phyloP scores from a whole-genome alignment of 2,797 vertebrate genomes.

The Parauchenoglanis punctatus region DNA sequence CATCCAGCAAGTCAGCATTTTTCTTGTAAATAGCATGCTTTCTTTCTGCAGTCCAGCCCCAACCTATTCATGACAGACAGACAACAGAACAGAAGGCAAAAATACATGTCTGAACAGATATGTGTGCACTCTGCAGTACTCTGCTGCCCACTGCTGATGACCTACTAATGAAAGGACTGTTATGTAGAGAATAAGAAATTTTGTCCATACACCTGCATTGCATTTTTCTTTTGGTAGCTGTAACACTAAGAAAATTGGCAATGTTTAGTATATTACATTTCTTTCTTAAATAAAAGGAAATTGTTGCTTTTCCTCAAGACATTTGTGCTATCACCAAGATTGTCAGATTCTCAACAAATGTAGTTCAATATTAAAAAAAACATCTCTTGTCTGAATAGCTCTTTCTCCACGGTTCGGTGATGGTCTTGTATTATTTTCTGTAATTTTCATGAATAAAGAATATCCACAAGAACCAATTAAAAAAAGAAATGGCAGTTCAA shows the following conservation, averaged over 20 bases:
- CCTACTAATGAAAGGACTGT: neutral
- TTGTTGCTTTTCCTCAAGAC: neutral
- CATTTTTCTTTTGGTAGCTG: neutral
- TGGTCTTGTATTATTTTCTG: neutral
- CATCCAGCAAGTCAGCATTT: conserved; percentile 24
- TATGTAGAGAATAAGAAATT: neutral
- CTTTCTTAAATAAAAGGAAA: neutral
- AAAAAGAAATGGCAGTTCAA: neutral
- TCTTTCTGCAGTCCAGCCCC: conserved; percentile 7
- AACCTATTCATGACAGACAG: neutral
- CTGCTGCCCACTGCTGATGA: conserved; percentile 40
- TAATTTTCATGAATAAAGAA: neutral
- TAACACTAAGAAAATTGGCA: neutral
- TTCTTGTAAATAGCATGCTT: conserved; percentile 19
- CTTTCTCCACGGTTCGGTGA: neutral
- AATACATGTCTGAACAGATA: neutral
- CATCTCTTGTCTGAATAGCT: neutral
- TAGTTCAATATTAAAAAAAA: neutral
- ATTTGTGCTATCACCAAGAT: neutral
- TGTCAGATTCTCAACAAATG: neutral
- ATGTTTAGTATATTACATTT: neutral
- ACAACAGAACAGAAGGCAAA: neutral
- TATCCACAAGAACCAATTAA: neutral
- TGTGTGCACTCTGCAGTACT: conserved; percentile 4
- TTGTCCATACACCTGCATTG: neutral